A percentile compares a stretch with the other conserved stretches of the same genome.
These are phyloP conservation scores for Cydia amplana DNA, from an alignment of 1,140 invertebrate species.

Conservation along the genomic window DNA sequence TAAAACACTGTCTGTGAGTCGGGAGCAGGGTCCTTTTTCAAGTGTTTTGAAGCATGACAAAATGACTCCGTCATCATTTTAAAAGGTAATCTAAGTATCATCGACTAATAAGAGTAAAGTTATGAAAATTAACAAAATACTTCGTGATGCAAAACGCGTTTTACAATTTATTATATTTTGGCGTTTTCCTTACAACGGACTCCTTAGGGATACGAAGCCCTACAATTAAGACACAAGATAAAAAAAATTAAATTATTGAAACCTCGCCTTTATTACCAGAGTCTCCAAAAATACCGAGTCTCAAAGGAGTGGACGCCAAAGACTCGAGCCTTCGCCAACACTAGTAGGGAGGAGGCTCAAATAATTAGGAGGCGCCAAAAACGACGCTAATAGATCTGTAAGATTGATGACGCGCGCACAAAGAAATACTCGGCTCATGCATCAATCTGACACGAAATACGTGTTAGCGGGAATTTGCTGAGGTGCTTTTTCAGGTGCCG, in stretches of 20 bases:
- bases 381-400: slow-evolving; percentile 58
- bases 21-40: too few relatives aligned
- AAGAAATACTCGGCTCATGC: slow-evolving; percentile 59
- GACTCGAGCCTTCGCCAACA: slow-evolving; percentile 2
- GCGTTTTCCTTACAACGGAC: too few relatives aligned
- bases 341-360: slow-evolving; percentile 42
- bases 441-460: slow-evolving; percentile 51
- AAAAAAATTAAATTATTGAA: not conserved
- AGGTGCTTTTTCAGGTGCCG: slow-evolving; percentile 33
- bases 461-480: slow-evolving; percentile 41
- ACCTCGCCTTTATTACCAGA: not conserved
- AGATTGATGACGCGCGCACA: slow-evolving; percentile 54
- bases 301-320: not conserved
- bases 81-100: too few relatives aligned
- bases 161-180: too few relatives aligned
- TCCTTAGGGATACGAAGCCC: too few relatives aligned
- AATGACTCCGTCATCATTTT: too few relatives aligned
- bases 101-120: too few relatives aligned
- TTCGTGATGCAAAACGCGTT: too few relatives aligned
- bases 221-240: too few relatives aligned
- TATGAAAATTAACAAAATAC: too few relatives aligned
- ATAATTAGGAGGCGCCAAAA: slow-evolving; percentile 56
- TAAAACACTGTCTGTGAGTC: not conserved
- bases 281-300: not conserved
- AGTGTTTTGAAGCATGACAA: too few relatives aligned